A percentile compares a stretch with the other conserved stretches of the same genome.
phyloP scores from a whole-genome alignment of 2,113 vertebrate genomes.

The Pteruthius melanotis region DNA sequence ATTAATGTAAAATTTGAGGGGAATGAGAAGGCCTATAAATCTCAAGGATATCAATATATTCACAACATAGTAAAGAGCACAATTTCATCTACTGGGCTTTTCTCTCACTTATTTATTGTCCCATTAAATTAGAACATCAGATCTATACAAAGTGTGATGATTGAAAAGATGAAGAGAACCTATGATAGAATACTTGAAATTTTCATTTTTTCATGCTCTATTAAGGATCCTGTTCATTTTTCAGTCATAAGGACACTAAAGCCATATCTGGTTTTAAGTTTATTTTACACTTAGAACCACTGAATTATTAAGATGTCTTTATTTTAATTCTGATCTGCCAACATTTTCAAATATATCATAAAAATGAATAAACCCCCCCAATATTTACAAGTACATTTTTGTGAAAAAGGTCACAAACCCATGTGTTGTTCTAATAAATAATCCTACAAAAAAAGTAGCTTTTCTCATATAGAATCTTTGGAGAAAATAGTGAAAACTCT shows the following conservation, averaged over 20 bases:
- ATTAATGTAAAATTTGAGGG: neutral
- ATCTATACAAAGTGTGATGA: neutral
- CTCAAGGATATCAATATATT: neutral
- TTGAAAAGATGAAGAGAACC: neutral
- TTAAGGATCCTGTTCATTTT: neutral
- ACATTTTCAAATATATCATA: neutral
- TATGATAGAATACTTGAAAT: neutral
- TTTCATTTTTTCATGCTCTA: neutral
- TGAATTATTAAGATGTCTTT: neutral
- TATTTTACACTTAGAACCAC: neutral
- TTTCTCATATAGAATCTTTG: neutral
- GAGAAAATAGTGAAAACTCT: neutral
- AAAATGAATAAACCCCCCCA: neutral
- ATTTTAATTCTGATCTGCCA: neutral
- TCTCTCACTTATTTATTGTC: neutral
- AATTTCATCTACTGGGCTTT: neutral
- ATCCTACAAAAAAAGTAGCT: neutral
- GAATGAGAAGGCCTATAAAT: neutral
- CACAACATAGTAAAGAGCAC: accelerated
- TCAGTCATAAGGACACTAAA: neutral
- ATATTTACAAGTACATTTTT: neutral
- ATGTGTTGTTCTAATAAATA: neutral
- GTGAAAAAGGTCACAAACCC: neutral
- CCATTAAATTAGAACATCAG: neutral
- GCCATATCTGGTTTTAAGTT: neutral